Evolutionary conservation across 2,888 invertebrate species (phyloP).

Genomic region (Limnephilus marmoratus): DNA sequence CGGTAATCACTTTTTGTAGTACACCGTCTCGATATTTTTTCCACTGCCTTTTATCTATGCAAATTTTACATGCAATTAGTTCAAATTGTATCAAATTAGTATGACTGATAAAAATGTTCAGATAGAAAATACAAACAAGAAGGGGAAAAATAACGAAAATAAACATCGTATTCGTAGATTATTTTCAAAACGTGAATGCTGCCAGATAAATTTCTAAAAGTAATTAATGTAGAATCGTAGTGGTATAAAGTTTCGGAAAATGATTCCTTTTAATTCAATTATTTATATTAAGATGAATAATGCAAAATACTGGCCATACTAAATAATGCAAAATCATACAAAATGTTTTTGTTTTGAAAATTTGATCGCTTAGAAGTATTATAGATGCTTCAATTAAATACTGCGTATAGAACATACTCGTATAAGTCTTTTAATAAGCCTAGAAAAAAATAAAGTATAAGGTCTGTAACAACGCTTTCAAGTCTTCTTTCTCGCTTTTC

Average conservation of each 20-base stretch:
- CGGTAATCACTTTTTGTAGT: not conserved
- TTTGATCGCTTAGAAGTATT: too few relatives aligned
- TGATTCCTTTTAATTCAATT: too few relatives aligned
- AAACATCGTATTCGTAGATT: not conserved
- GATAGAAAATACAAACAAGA: not conserved
- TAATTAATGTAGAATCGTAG: not conserved
- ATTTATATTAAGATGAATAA: too few relatives aligned
- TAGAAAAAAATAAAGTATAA: too few relatives aligned
- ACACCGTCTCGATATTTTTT: not conserved
- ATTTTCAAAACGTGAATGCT: not conserved
- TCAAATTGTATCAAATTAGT: not conserved
- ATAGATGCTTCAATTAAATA: too few relatives aligned
- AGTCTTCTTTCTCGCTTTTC: too few relatives aligned
- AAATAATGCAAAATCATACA: too few relatives aligned
- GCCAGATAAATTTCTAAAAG: not conserved
- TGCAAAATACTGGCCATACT: too few relatives aligned
- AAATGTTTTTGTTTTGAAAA: too few relatives aligned
- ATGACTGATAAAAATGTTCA: not conserved
- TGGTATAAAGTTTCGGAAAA: not conserved
- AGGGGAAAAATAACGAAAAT: not conserved
- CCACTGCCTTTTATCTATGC: not conserved
- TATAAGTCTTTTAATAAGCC: too few relatives aligned
- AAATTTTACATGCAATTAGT: not conserved
- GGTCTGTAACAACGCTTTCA: too few relatives aligned
- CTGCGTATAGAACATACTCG: too few relatives aligned